Evolutionary conservation across 2,797 vertebrate genomes (phyloP).

Genomic region (Tangara arthus): DNA sequence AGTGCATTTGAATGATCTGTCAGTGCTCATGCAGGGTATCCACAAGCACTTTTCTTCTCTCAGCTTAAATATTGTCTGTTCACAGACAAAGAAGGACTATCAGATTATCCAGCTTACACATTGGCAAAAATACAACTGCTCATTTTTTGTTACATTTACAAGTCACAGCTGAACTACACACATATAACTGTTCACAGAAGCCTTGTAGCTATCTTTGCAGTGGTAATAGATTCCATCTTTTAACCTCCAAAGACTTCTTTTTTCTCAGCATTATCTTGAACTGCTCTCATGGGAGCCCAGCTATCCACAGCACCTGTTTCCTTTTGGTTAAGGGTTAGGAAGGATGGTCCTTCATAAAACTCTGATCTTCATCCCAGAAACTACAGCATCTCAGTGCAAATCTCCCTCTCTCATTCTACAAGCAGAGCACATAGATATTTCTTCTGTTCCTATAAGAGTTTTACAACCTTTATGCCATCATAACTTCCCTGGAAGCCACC

Average conservation of each 20-base stretch:
- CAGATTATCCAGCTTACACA: background rate
- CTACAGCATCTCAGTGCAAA: background rate
- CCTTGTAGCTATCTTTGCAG: background rate
- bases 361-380: background rate
- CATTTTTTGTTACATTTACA: background rate
- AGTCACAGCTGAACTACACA: background rate
- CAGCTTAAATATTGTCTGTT: background rate
- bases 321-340: background rate
- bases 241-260: background rate
- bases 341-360: background rate
- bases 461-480: background rate
- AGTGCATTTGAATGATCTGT: background rate
- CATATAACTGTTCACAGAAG: background rate
- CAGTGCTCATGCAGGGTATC: background rate
- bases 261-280: background rate
- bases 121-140: background rate
- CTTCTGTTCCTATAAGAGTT: background rate
- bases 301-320: background rate
- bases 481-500: background rate
- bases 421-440: background rate
- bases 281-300: background rate
- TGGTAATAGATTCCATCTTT: background rate
- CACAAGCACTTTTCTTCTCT: background rate
- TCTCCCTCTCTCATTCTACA: background rate
- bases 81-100: background rate